Evolutionary conservation across 92 coral and sea anemone species (phyloP).

Genomic region (Heliopora coerulea): DNA sequence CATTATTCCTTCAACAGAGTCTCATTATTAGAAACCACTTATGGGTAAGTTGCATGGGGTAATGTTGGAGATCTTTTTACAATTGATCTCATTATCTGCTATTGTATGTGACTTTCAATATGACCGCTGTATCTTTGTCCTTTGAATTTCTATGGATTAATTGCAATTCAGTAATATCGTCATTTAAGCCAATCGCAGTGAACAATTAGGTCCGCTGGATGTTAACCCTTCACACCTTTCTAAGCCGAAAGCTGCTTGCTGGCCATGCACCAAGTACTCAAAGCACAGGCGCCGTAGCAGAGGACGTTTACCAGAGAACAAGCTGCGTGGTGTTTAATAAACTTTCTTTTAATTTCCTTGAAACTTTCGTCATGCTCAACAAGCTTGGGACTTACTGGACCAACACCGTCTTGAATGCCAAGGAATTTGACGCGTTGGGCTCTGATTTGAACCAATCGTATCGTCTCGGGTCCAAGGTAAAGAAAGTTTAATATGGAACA

Average conservation of each 20-base stretch:
- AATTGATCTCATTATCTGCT: no score
- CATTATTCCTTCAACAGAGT: no score
- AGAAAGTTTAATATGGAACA: slow-evolving; percentile 24
- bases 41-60: no score
- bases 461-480: slow-evolving; percentile 32
- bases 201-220: no score
- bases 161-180: no score
- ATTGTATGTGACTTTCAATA: no score
- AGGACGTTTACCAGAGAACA: slow-evolving; percentile 30
- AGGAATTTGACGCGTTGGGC: slow-evolving; percentile 38
- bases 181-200: no score
- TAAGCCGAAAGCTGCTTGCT: slow-evolving; percentile 6
- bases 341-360: slow-evolving; percentile 16
- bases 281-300: slow-evolving; percentile 33
- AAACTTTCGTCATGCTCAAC: slow-evolving; percentile 23
- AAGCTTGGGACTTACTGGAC: slow-evolving; percentile 25
- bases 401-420: slow-evolving; percentile 35
- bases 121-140: no score
- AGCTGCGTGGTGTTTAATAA: slow-evolving; percentile 27
- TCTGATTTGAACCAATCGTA: slow-evolving; percentile 19
- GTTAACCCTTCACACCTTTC: no score
- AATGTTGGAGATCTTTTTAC: no score
- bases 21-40: no score
- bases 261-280: slow-evolving; percentile 33
- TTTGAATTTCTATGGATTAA: no score